phyloP scores from a whole-genome alignment of 2,888 invertebrate genomes.

The Drosophila imparisetae region DNA sequence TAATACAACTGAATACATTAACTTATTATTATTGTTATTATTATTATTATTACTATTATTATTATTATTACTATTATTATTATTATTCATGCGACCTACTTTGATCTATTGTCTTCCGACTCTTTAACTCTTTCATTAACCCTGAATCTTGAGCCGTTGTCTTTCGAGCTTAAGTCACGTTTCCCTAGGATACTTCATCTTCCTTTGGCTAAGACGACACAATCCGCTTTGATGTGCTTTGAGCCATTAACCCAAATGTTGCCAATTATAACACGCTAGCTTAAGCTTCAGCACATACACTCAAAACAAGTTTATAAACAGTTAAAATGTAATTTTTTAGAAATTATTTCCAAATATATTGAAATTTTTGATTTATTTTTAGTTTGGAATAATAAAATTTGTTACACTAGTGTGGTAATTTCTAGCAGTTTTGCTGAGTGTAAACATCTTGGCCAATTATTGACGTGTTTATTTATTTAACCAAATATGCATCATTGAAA shows the following conservation, averaged over 20 bases:
- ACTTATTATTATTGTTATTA: not conserved
- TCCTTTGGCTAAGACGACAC: not conserved
- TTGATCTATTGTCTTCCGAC: not conserved
- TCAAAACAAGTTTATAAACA: not conserved
- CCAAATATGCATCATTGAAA: constrained; percentile 38
- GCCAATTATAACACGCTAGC: not conserved
- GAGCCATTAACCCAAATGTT: not conserved
- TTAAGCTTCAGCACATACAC: not conserved
- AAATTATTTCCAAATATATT: not conserved
- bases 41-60: not conserved
- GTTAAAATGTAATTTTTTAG: not conserved
- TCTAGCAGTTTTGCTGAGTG: not conserved
- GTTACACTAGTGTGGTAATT: not conserved
- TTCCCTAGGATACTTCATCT: not conserved
- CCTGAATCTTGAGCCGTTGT: not conserved
- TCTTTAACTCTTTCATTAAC: not conserved
- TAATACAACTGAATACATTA: not conserved
- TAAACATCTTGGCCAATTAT: constrained; percentile 8
- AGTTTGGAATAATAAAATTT: not conserved
- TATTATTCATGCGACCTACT: not conserved
- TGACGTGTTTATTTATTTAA: constrained; percentile 40
- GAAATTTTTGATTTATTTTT: not conserved
- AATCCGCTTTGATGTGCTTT: not conserved
- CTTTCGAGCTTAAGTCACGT: not conserved
- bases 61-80: not conserved